A percentile compares a stretch with the other conserved stretches of the same genome.
Conservation (phyloP, 2,888 invertebrate genomes). For the Phortica okadai region DNA sequence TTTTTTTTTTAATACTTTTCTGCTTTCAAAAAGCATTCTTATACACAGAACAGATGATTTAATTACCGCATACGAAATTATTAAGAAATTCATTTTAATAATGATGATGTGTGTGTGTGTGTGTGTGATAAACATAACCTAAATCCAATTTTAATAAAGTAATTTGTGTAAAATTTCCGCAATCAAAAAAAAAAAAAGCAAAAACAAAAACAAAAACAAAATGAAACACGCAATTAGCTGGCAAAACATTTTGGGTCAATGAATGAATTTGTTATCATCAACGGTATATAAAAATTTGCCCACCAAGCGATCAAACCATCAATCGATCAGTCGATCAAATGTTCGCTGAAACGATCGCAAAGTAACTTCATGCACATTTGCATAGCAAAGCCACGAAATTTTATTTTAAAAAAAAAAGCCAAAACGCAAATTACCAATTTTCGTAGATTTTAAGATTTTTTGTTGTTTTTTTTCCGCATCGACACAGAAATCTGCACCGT, state of each 20-base stretch:
- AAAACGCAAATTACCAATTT: constrained; percentile 59
- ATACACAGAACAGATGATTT: constrained; percentile 54
- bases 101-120: neutral
- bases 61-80: constrained; percentile 50
- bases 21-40: constrained; percentile 16
- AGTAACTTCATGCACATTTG: constrained; percentile 66
- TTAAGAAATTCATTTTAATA: constrained; percentile 38
- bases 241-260: constrained; percentile 63
- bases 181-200: constrained; percentile 43
- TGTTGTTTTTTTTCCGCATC: constrained; percentile 39
- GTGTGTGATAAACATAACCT: constrained; percentile 42
- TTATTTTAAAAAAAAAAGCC: neutral
- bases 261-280: constrained; percentile 62
- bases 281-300: neutral
- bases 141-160: constrained; percentile 50
- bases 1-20: neutral
- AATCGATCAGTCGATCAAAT: neutral
- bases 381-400: constrained; percentile 54
- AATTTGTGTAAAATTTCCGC: constrained; percentile 45
- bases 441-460: constrained; percentile 54
- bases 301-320: neutral
- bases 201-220: constrained; percentile 39
- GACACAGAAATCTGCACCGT: constrained; percentile 70
- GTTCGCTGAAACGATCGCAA: constrained; percentile 11
- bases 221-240: constrained; percentile 5